Percentiles rank a stretch among this genome's conserved stretches.
phyloP scores from a whole-genome alignment of 2,113 vertebrate genomes.

The Dissostichus mawsoni region DNA sequence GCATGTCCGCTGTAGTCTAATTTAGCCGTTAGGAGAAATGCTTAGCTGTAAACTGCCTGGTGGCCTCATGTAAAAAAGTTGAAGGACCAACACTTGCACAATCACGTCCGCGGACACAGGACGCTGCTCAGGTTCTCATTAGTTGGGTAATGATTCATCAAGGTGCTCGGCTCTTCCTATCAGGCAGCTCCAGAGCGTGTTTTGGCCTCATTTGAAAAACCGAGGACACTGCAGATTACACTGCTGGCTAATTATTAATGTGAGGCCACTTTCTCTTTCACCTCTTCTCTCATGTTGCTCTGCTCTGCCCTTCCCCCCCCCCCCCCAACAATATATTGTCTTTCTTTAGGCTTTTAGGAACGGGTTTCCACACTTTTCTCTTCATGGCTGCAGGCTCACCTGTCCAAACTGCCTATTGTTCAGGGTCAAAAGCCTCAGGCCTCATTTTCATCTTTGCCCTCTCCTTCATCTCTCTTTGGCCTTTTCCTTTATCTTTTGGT shows the following conservation, averaged over 20 bases:
- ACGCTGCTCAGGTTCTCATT: conserved; percentile 20
- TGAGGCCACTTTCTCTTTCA: conserved; percentile 47
- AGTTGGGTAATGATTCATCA: conserved; percentile 50
- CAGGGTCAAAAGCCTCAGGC: conserved; percentile 24
- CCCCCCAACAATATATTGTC: neutral
- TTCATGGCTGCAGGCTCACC: conserved; percentile 9
- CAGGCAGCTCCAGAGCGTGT: conserved; percentile 18
- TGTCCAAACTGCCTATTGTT: conserved; percentile 35
- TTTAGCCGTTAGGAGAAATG: conserved; percentile 20
- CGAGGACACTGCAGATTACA: conserved; percentile 43
- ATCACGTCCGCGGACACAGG: neutral
- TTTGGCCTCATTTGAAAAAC: conserved; percentile 49
- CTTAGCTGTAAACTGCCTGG: neutral
- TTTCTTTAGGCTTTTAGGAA: neutral
- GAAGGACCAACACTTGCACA: neutral
- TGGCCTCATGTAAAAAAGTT: neutral
- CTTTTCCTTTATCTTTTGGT: neutral
- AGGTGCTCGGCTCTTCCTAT: conserved; percentile 12
- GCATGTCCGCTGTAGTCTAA: neutral
- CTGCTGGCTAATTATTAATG: conserved; percentile 64
- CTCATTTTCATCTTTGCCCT: neutral
- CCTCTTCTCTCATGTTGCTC: neutral
- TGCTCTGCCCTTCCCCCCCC: neutral
- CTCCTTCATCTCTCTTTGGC: too few species aligned
- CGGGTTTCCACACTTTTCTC: neutral